These are phyloP conservation scores for Gastrophryne carolinensis DNA, from an alignment of 2,797 vertebrate genomes.

Conservation along the genomic window DNA sequence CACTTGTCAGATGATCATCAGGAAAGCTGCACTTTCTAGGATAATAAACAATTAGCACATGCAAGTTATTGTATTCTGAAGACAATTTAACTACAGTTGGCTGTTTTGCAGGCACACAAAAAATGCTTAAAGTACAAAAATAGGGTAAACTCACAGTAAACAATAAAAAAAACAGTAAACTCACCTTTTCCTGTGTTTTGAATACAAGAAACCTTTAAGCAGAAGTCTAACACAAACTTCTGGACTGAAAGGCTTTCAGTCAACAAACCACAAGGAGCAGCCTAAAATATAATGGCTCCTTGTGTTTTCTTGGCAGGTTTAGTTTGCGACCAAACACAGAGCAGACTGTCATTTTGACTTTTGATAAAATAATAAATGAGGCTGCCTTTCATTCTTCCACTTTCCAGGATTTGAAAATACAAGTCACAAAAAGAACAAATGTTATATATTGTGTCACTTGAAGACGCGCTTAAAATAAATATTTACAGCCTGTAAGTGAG, in stretches of 20 bases:
- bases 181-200: too few relatives aligned
- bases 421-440: neutral
- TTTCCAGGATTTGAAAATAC: neutral
- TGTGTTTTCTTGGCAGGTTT: neutral
- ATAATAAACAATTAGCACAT: too few relatives aligned
- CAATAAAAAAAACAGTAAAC: too few relatives aligned
- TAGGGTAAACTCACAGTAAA: too few relatives aligned
- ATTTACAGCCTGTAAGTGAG: constrained; percentile 36
- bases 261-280: neutral
- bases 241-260: neutral
- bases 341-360: neutral
- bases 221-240: too few relatives aligned
- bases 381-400: neutral
- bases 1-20: too few relatives aligned
- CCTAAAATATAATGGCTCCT: neutral
- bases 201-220: too few relatives aligned
- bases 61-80: too few relatives aligned
- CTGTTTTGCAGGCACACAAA: too few relatives aligned
- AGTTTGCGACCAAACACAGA: neutral
- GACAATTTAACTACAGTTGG: too few relatives aligned
- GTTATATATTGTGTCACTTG: constrained; percentile 11
- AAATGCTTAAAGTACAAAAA: too few relatives aligned
- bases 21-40: too few relatives aligned
- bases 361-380: neutral
- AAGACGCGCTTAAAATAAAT: constrained; percentile 35